Conservation (phyloP, 2,113 vertebrate species). For the Riparia riparia region DNA sequence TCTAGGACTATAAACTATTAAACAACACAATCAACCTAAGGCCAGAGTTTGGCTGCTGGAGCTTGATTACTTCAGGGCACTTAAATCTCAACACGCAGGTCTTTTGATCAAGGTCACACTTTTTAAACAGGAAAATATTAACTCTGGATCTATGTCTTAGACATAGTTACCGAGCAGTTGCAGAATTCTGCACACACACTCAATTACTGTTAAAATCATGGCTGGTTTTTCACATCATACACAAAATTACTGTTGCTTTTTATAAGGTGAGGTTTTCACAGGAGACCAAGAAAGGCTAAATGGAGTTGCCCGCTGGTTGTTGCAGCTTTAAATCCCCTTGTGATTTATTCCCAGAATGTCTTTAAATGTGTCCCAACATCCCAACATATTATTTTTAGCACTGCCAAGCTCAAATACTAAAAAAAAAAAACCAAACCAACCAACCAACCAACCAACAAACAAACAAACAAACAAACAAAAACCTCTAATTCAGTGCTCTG, state of each 20-base stretch:
- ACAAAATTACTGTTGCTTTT: not conserved
- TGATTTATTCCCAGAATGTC: not conserved
- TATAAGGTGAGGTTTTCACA: not conserved
- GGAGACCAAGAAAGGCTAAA: not conserved
- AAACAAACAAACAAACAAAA: too few species aligned
- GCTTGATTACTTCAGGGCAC: not conserved
- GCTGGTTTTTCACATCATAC: not conserved
- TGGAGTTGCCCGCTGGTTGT: not conserved
- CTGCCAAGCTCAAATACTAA: not conserved
- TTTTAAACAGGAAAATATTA: not conserved
- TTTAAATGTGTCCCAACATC: fast-evolving
- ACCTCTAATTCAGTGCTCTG: not conserved
- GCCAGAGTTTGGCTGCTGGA: not conserved
- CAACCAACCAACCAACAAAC: too few species aligned
- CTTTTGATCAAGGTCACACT: not conserved
- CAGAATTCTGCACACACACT: not conserved
- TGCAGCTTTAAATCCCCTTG: not conserved
- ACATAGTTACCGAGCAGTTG: not conserved
- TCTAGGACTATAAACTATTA: not conserved
- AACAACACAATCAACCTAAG: not conserved
- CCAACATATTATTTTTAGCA: not conserved
- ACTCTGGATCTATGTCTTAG: not conserved
- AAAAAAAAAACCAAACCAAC: not conserved
- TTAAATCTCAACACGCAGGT: not conserved
- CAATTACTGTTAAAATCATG: not conserved